Conservation (phyloP, 1,140 invertebrate genomes). For the Steinernema khuongi region DNA sequence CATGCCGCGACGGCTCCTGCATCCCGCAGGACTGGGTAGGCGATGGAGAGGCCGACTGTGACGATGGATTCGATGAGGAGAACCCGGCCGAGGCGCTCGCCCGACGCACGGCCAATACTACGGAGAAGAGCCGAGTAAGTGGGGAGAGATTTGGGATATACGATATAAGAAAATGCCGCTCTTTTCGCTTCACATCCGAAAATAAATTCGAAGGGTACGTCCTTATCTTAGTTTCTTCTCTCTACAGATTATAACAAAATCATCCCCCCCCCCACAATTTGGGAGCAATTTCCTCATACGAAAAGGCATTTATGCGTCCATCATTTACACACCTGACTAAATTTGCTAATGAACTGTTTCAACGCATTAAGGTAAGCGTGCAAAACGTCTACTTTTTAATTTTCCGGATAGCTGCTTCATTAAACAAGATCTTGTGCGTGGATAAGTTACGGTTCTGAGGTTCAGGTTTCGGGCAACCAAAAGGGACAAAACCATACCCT, state of each 20-base stretch:
- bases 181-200: background rate
- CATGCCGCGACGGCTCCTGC: slow-evolving; percentile 74
- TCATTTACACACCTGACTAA: too few relatives aligned
- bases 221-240: background rate
- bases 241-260: slow-evolving; percentile 13
- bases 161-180: too few relatives aligned
- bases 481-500: too few relatives aligned
- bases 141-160: too few relatives aligned
- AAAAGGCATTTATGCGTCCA: too few relatives aligned
- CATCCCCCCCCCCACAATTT: too few relatives aligned
- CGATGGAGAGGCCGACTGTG: slow-evolving; percentile 84
- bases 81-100: background rate
- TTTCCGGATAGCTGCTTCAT: slow-evolving; percentile 15
- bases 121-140: background rate
- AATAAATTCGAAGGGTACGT: background rate
- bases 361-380: background rate
- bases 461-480: background rate
- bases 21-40: slow-evolving; percentile 89
- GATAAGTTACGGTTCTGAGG: background rate
- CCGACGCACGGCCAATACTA: background rate
- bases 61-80: slow-evolving; percentile 84
- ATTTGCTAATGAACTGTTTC: too few relatives aligned
- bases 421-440: background rate
- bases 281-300: too few relatives aligned
- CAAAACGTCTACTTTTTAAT: background rate